These are phyloP conservation scores for Anolis sagrei DNA, from an alignment of 2,113 vertebrate genomes.

Conservation along the genomic window DNA sequence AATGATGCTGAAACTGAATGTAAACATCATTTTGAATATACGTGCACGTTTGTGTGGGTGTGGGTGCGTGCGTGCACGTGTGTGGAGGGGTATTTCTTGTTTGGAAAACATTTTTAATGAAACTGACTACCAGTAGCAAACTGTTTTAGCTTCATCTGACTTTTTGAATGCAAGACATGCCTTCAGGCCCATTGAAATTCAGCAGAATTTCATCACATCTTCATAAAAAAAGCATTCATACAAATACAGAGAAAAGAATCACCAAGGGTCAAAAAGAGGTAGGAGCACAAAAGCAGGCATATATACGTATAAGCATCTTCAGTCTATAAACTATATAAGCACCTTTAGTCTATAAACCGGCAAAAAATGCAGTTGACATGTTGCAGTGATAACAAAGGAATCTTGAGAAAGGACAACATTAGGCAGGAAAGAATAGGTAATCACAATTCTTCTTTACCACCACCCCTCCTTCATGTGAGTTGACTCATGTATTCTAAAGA, in stretches of 20 bases:
- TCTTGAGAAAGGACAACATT: neutral
- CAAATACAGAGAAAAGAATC: slow-evolving; percentile 1
- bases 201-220: neutral
- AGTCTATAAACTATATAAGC: neutral
- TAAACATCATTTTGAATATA: neutral
- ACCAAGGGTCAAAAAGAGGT: neutral
- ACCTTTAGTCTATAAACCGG: neutral
- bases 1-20: neutral
- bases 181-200: neutral
- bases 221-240: neutral
- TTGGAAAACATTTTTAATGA: neutral
- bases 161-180: slow-evolving; percentile 10
- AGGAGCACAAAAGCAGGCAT: slow-evolving; percentile 7
- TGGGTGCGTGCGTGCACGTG: no score
- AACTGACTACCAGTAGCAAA: neutral
- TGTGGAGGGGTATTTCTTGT: neutral
- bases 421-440: neutral
- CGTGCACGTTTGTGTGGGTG: neutral
- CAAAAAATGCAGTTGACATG: neutral
- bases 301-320: neutral
- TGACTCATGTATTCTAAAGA: slow-evolving; percentile 5
- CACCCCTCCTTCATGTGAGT: neutral
- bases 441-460: neutral
- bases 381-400: slow-evolving; percentile 1
- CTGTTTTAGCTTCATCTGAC: neutral